Evolutionary conservation across 2,797 vertebrate genomes (phyloP).

Genomic region (Margarornis squamiger): DNA sequence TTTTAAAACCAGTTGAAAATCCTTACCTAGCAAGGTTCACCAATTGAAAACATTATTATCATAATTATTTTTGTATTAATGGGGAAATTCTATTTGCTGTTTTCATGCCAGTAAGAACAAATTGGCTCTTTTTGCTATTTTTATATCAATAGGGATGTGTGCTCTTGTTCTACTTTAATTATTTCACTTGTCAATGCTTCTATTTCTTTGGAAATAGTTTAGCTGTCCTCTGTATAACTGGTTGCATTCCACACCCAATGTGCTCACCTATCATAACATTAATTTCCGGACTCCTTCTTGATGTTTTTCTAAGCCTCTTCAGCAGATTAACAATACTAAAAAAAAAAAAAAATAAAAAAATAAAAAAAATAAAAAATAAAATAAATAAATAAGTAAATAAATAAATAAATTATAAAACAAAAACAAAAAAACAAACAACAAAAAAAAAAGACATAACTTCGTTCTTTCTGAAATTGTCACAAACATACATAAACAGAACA

Average conservation of each 20-base stretch:
- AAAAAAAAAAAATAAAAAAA: not conserved
- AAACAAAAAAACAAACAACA: too few relatives aligned
- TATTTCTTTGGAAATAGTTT: not conserved
- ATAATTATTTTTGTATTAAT: not conserved
- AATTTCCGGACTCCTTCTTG: not conserved
- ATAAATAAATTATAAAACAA: too few relatives aligned
- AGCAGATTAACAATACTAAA: not conserved
- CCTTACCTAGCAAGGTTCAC: not conserved
- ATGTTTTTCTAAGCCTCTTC: not conserved
- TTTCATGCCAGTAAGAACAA: not conserved
- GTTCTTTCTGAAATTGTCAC: not conserved
- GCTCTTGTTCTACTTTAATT: not conserved
- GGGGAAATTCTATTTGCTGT: not conserved
- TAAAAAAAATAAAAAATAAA: not conserved
- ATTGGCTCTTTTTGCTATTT: not conserved
- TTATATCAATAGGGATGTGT: not conserved
- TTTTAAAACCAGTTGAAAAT: not conserved
- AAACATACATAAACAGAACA: not conserved
- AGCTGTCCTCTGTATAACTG: not conserved
- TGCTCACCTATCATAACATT: not conserved
- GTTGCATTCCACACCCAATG: not conserved
- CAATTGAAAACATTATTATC: not conserved
- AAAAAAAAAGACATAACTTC: fast-evolving
- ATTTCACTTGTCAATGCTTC: not conserved
- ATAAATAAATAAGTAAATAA: too few relatives aligned